These are phyloP conservation scores for Tor tambroides DNA, from an alignment of 2,113 vertebrate genomes.

Conservation along the genomic window DNA sequence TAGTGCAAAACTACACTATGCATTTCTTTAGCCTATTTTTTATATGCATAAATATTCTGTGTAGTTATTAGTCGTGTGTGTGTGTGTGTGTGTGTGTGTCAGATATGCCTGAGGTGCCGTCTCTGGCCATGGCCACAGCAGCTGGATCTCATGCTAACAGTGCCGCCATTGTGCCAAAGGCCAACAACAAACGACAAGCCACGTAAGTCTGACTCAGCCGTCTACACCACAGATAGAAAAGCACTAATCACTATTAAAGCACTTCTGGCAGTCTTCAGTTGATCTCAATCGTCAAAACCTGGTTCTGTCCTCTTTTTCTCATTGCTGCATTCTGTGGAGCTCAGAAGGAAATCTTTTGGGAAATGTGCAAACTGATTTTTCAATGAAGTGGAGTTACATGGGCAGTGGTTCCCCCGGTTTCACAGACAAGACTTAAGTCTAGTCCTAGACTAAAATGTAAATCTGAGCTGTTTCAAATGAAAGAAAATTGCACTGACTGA, in stretches of 20 bases:
- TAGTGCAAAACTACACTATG: neutral
- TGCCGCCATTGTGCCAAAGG: slow-evolving; percentile 78
- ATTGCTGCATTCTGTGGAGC: neutral
- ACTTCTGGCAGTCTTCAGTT: neutral
- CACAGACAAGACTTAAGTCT: too few species aligned
- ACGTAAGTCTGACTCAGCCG: slow-evolving; percentile 74
- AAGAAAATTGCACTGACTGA: too few species aligned
- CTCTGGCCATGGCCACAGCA: slow-evolving; percentile 76
- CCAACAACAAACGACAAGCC: slow-evolving; percentile 83
- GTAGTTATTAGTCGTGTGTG: neutral
- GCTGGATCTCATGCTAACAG: slow-evolving; percentile 77
- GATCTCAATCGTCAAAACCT: neutral
- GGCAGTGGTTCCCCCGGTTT: neutral
- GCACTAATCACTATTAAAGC: neutral
- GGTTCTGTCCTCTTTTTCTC: neutral
- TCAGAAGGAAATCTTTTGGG: neutral
- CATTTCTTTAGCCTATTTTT: neutral
- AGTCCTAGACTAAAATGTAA: too few species aligned
- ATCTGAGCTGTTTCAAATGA: too few species aligned
- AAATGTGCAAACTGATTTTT: neutral
- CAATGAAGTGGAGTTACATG: neutral
- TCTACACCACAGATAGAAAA: neutral
- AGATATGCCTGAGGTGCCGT: slow-evolving; percentile 87
- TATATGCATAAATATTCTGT: neutral
- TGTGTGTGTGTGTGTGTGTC: slow-evolving; percentile 57